Base-by-base conservation (phyloP, 2,113 vertebrate genomes). In the Phalacrocorax carbo region DNA sequence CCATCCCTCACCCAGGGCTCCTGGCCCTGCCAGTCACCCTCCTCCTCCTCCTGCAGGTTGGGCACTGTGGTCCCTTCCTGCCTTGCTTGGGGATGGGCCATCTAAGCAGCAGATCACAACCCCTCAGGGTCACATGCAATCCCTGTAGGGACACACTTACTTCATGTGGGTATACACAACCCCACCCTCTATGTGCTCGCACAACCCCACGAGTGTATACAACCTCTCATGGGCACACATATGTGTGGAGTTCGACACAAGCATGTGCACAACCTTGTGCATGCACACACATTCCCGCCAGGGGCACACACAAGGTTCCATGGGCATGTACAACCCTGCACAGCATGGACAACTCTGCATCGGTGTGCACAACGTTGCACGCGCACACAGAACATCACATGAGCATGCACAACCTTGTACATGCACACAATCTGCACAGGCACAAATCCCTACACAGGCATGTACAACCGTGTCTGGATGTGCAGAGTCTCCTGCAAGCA, bases 291-390 rank as follows among this genome's bases (percentile, higher is more conserved):
- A 44, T 13, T 19, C 20, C 21, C 16, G 14, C 1, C 38, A 38
- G 38, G 38, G 42, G 42, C 42, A 40, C 8, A 2, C 42, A 19
- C 30, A 64, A 19, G 38, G 38, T 38, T 38, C 38, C 38, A 38
- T 38, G 40, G 46, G 30, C 16, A 8, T 0, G 26, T 36, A 57
- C 19, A 46, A 27, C 21, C 5, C n/a, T 34, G 10, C 20, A 11
- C 9, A 34, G 27, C 23, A 27, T 1, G 7, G 51, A 86, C 49
- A 71, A 20, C 20, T 30, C 23, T 40, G 40, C 30, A 38, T 8
- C 0, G 1, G n/a, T 17, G 17, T 10, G 29, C 27, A 30, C 11
- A 70, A 36, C 7, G 11, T 18, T 1, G 0, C 5, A 62, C 1
- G 6, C 12, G 40, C 15, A 38, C 1, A 0, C 3, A 32, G 25